Evolutionary conservation across 2,888 invertebrate genomes (phyloP), one percentile per base, ranked within the genome.

Genomic region (Gnatocerus cornutus): DNA sequence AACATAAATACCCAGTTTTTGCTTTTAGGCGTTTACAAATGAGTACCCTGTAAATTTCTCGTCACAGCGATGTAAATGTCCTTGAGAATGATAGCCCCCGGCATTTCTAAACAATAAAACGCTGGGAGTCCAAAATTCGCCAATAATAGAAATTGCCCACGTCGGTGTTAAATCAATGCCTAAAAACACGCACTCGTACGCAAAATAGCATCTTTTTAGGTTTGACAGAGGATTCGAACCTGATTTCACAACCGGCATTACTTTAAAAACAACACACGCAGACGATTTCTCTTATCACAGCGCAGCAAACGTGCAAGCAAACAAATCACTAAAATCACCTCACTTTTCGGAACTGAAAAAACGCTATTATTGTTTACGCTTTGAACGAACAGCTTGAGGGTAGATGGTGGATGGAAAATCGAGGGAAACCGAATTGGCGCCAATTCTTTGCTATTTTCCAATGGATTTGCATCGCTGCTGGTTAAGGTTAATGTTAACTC

Each of bases 381-480:
- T 64, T 68, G 71, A 69, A 64, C 71, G 70, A 78, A 78, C 81
- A 81, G 81, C 81, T 81, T 81, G 81, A 80, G 81, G 78, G 58
- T 77, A 78, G 76, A 74, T 71, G 64, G 68, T 59, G 50, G 58
- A 50, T 55, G 50, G 53, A 61, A 75, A 75, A 69, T 70, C 64
- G 59, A 58, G 61, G 61, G 70, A 64, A 64, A 71, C 68, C 66
- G 56, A 62, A 62, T 27, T 29, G 39, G 45, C 56, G 37, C 56
- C 41, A 56, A 56, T 14, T 12, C 10, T 10, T 7, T 37, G 33
- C 27, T 8, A 39, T 43, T 39, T 37, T 29, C 14, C 33, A 74
- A 71, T 52, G 68, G 75, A 71, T 72, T 71, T 73, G 73, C 43
- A 7, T n/a, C 29, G 6, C 10, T 30, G 8, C 8, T 9, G 6